Base-by-base conservation (phyloP, 2,113 vertebrate genomes). In the Girardinichthys multiradiatus region DNA sequence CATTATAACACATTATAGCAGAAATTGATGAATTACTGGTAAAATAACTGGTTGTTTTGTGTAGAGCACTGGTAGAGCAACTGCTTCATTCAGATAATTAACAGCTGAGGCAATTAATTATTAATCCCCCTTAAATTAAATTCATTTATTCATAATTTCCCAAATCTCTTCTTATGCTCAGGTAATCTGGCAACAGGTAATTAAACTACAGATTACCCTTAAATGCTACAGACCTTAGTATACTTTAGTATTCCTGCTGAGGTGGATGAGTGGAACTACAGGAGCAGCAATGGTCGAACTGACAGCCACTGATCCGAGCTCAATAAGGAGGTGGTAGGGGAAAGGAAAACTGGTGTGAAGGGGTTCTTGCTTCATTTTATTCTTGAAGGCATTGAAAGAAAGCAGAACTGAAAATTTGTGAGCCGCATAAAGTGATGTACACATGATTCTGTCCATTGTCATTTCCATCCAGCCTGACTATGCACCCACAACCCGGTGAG, bases 371-470 rank as follows among this genome's bases (percentile, higher is more conserved):
- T 83, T 74, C n/a, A 54, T 35, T 68, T 72, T 63, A 66, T 77
- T 64, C 80, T 82, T 80, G 42, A 79, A 72, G 64, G 60, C 64
- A 70, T 4, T 30, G 9, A 68, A 27, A 35, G 37, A 62, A 39
- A 76, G n/a, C 42, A 39, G 48, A 51, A 57, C 33, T 75, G 57
- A 67, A 65, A 77, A 70, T 42, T 14, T 64, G 26, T 76, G 30
- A 45, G 70, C 21, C 28, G 51, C 21, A 33, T 68, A 74, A 81
- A 80, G 57, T 42, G 79, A 70, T 77, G 81, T 67, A 75, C 63
- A 84, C n/a, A 89, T 80, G 71, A 81, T 65, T 80, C 73, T 89
- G 85, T 87, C 88, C 72, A 10, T 51, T 89, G 64, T n/a, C 13
- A 79, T 90, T 74, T 74, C 57, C 24, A 69, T 76, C 81, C 37